Evolutionary conservation across 2,113 vertebrate genomes (phyloP), one percentile per base, ranked within the genome.

Genomic region (Ammospiza caudacuta): DNA sequence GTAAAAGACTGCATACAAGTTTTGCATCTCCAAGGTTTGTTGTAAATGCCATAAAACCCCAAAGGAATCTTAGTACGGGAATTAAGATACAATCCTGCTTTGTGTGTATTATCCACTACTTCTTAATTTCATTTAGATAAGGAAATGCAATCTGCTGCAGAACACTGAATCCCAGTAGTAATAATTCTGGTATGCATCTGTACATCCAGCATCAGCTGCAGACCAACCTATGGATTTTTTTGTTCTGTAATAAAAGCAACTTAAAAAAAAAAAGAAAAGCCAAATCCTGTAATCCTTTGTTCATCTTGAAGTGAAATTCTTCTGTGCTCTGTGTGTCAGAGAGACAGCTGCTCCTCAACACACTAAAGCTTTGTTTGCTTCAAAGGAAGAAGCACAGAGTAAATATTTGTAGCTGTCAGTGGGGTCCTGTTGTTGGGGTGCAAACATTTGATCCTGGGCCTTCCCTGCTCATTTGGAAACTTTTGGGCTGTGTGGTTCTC

Each of bases 21-120:
- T 84, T 52, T 87, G 24, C 29, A 46, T 70, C 73, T 84, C 77
- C 49, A 43, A 57, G 80, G 22, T 67, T 79, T 92, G 13, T 59
- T 92, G 73, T 87, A 89, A 95, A 72, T 28, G 67, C 29, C 35
- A 39, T 43, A 89, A 86, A 89, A 41, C 10, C 35, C 84, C 39
- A 43, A 57, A 57, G 33, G 22, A 58, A 22, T 63, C 61, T 87
- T 35, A 57, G 77, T 13, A 33, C 37, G 44, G 83, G 92, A 75
- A 82, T 81, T 91, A 82, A 95, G 69, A 83, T 27, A 20, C 57
- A 91, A 62, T 91, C 68, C 63, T 77, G 72, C 89, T 91, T 84
- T 70, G 80, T 68, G 44, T 4, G 4, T 64, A 37, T 78, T 87
- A 81, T 90, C 64, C 33, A 44, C 47, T 93, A 46, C 85, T 75